These are phyloP conservation scores for Delphinus delphis DNA, from an alignment of 2,113 vertebrate genomes.

Conservation along the genomic window DNA sequence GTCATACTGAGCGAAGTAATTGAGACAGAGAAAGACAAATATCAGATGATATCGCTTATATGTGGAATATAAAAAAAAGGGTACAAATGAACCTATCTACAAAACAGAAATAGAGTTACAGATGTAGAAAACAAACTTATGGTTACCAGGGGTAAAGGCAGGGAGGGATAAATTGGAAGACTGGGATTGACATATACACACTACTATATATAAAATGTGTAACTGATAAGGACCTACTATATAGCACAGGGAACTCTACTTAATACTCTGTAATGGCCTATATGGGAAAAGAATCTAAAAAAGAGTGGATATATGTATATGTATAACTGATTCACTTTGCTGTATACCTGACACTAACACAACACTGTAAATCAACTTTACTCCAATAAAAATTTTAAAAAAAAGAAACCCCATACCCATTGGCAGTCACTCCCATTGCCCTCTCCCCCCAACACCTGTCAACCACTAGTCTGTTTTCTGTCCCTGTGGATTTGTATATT, in stretches of 20 bases:
- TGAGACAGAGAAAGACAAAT: neutral
- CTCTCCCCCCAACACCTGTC: accelerated
- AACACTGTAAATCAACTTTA: neutral
- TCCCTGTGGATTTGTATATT: neutral
- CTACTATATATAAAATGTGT: neutral
- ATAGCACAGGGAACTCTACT: neutral
- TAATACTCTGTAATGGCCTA: neutral
- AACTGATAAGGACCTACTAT: neutral
- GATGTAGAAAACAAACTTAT: neutral
- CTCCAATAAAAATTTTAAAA: neutral
- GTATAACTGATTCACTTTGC: neutral
- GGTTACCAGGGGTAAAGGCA: neutral
- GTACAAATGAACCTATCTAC: neutral
- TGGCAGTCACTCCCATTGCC: neutral
- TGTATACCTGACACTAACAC: neutral
- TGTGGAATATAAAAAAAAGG: neutral
- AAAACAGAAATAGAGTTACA: neutral
- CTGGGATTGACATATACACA: neutral
- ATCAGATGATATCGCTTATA: neutral
- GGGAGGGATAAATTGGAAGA: neutral
- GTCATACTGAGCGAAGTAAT: neutral
- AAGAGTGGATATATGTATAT: neutral
- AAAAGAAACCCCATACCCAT: neutral
- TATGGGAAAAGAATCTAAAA: neutral
- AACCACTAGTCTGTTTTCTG: neutral